Evolutionary conservation across 2,888 invertebrate genomes (phyloP), one percentile per base, ranked within the genome.

Genomic region (Melanargia galathea): DNA sequence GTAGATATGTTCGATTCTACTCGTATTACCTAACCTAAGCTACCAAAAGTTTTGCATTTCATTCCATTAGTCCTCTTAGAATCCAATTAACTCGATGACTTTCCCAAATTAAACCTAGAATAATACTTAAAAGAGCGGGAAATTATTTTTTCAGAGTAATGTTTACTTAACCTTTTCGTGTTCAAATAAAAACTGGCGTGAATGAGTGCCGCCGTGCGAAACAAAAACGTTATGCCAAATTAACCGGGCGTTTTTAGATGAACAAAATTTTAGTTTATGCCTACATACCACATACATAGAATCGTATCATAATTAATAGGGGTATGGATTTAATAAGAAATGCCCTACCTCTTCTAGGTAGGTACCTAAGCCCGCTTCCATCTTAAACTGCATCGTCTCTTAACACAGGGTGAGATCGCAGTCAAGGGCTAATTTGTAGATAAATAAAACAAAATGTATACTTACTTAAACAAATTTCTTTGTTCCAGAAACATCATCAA

Each of bases 401-500:
- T n/a, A n/a, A n/a, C n/a, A n/a, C n/a, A n/a, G n/a, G n/a, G 26
- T 26, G 26, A 26, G 26, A 26, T 26, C 26, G 26, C 26, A 26
- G 1, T 26, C 26, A 26, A 45, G 10, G 3, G 7, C 45, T 10
- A 45, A 2, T 2, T 45, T 45, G 5, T 20, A 5, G 8, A 45
- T 16, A 10, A 45, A 45, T 7, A n/a, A n/a, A n/a, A n/a, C n/a
- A n/a, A 16, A 40, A 8, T 16, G 16, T 40, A 8, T 11, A 33
- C 18, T n/a, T 16, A 30, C 10, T 33, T 30, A 43, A 30, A 38
- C 30, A 1, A 35, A 22, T 54, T 52, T 35, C 4, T 33, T 86
- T 83, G 79, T 88, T 89, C 66, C 89, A 92, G 90, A 78, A 68
- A 70, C 70, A 76, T 77, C 70, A 82, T 82, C 79, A 75, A 75